Base-by-base conservation (phyloP, 2,797 vertebrate species). In the Danio jaintianensis region DNA sequence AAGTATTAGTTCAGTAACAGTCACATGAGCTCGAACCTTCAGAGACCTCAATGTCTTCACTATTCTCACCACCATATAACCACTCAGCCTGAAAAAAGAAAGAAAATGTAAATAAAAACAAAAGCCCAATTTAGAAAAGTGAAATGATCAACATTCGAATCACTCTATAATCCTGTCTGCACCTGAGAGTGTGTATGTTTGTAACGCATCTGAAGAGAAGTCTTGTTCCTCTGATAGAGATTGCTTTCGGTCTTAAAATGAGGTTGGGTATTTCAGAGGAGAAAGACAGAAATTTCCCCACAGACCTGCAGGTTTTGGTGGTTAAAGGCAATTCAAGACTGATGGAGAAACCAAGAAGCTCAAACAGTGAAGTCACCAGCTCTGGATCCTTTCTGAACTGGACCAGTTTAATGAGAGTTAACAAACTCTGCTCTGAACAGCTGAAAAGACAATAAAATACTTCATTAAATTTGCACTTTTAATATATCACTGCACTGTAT, bases 131-230 rank as follows among this genome's bases (percentile, higher is more conserved):
- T 29, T 29, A 29, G 29, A 29, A 29, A 29, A 29, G 29, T 29
- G 9, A 16, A 36, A 38, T 6, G 6, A 12, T 13, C 8, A 53
- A 71, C 4, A 59, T 22, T 4, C 12, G 7, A 70, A 12, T 56
- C 29, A 29, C 29, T 29, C 29, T n/a, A 29, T 12, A 38, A n/a
- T 20, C 5, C 0, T 36, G 22, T 40, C 55, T 40, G 22, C 45
- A 87, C 88, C 81, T 87, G 69, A 90, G 86, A 73, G 84, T 85
- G 71, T 76, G 78, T 0, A 87, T 63, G 2, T 42, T 59, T 75
- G 48, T 55, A 18, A 76, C 55, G 5, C 5, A 12, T 81, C 63
- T 85, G 7, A 90, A 81, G 18, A 89, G 62, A 29, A 81, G 40
- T 0, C 53, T 75, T 4, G 79, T 78, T 84, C 55, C 79, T 74